Conservation (phyloP, 2,888 invertebrate genomes). For the Punctoribates punctum region DNA sequence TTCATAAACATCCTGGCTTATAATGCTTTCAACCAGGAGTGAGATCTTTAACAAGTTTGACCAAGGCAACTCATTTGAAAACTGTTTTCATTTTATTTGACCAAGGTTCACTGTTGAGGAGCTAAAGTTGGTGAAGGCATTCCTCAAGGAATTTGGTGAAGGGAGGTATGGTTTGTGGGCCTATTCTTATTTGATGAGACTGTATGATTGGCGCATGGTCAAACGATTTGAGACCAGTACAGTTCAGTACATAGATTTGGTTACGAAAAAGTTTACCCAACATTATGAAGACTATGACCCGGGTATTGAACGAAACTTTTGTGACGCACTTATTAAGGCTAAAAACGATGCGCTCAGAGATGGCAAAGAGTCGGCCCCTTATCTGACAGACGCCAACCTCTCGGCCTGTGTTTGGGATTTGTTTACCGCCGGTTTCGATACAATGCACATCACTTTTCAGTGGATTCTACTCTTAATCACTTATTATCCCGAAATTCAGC, state of each 20-base stretch:
- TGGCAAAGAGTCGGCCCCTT: not conserved
- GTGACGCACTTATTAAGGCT: not conserved
- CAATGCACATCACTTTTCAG: not conserved
- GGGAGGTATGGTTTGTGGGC: no score
- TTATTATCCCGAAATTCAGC: not conserved
- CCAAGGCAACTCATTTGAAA: no score
- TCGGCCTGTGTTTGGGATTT: not conserved
- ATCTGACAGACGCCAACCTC: not conserved
- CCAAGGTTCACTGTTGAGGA: no score
- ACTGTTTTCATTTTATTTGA: no score
- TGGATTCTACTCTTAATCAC: not conserved
- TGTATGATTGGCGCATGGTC: no score
- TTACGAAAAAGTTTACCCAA: not conserved
- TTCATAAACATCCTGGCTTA: not conserved
- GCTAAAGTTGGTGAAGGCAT: no score
- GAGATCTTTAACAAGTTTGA: no score
- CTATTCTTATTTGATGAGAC: no score
- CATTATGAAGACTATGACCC: not conserved
- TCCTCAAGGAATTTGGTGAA: no score
- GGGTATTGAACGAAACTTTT: not conserved
- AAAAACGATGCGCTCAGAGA: not conserved
- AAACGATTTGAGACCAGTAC: not conserved
- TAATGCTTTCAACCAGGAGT: not conserved
- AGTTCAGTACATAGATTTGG: not conserved
- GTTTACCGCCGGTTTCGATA: slow-evolving; percentile 33